Base-by-base conservation (phyloP, 2,797 vertebrate genomes). In the Cuculus canorus region DNA sequence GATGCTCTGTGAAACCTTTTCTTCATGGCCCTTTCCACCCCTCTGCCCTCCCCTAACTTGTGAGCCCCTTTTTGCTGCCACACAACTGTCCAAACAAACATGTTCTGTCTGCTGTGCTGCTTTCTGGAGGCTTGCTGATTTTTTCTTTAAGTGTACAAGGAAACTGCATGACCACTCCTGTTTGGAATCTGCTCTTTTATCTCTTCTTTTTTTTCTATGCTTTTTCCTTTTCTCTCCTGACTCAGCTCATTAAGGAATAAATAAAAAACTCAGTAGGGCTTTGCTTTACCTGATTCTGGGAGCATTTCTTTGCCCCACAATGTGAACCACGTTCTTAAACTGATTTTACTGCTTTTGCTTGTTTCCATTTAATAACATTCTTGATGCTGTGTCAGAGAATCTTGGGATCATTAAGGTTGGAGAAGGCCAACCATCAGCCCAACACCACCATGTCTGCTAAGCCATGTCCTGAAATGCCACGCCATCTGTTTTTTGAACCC, bases 211-310 rank as follows among this genome's bases (percentile, higher is more conserved):
- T 69, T 73, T 41, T 5, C 27, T 76, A 14, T 60, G 17, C 9
- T 16, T 23, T 30, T 25, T 68, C 3, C 54, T 47, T n/a, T 30
- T 50, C 10, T 52, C 21, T 13, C 7, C 17, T 17, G 16, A 27
- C 25, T 17, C 27, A 8, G 19, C 59, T 96, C 77, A 57, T 89
- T 96, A 85, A 91, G 78, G 85, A 96, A 95, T 95, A 81, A 87
- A 17, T 94, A 92, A 73, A 45, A 66, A 50, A 39, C 54, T 96
- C 91, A 75, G 53, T 11, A 65, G 70, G 63, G 63, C 66, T 90
- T 92, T 88, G 87, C 89, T 90, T 94, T 84, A 92, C 77, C 84
- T 61, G n/a, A 47, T 86, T 95, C 87, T 70, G 59, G 33, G 83
- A 82, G 43, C 56, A 32, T 90, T 93, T 82, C 47, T 90, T 90